Percentiles rank a stretch among this genome's conserved stretches.
phyloP scores from a whole-genome alignment of 2,797 vertebrate species.

The Setipinna tenuifilis region DNA sequence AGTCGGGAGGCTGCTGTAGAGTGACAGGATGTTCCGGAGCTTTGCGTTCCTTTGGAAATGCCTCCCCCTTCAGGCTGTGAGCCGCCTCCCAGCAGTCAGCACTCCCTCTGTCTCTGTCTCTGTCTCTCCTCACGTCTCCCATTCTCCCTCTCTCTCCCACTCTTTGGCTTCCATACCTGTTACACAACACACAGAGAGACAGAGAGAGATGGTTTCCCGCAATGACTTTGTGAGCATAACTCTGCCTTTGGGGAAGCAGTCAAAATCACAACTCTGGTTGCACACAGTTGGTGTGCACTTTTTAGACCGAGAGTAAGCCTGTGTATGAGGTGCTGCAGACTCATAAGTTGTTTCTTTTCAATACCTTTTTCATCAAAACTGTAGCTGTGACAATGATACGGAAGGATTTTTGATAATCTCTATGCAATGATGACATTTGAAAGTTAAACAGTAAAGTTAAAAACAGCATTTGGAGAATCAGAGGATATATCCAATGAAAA shows the following conservation, averaged over 20 bases:
- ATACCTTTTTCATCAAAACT: too few relatives aligned
- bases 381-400: too few relatives aligned
- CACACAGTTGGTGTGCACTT: not conserved
- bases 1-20: not conserved
- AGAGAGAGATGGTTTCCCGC: not conserved
- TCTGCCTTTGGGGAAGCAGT: not conserved
- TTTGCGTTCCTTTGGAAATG: conserved; percentile 16
- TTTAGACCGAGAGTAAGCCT: too few relatives aligned
- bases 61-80: conserved; percentile 17
- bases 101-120: not conserved
- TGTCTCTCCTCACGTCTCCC: not conserved
- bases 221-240: not conserved
- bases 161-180: conserved; percentile 17
- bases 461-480: too few relatives aligned
- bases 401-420: too few relatives aligned
- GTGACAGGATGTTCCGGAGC: conserved; percentile 4
- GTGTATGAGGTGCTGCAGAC: too few relatives aligned
- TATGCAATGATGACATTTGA: too few relatives aligned
- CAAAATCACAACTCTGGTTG: not conserved
- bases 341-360: too few relatives aligned
- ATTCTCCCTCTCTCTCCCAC: not conserved
- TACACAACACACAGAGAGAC: not conserved
- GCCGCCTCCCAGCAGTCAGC: not conserved
- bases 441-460: too few relatives aligned
- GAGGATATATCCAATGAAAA: too few relatives aligned